Evolutionary conservation across 2,888 invertebrate genomes (phyloP), one percentile per base, ranked within the genome.

Genomic region (Trimorus sp.): DNA sequence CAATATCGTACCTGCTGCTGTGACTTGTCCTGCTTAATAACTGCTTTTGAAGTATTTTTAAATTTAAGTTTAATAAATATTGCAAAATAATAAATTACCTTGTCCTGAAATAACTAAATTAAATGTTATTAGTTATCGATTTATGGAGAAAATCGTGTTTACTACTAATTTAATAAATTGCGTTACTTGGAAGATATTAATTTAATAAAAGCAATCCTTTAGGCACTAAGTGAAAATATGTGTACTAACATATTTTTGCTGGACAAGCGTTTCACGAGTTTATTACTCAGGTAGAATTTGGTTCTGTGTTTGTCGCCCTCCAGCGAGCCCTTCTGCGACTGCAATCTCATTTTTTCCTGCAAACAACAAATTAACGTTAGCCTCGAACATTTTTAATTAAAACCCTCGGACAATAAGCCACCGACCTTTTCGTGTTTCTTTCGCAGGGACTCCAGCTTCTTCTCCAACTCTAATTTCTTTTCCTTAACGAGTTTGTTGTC

Each of bases 401-500:
- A 40, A 8, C 1, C 11, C 40, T 40, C 11, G 40, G 8, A 66
- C 15, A 58, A 71, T 62, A 37, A 54, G 26, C 40, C 15, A 62
- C 51, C 36, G 80, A 85, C 93, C 92, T 97, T 96, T 85, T 97
- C 97, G 88, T 96, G 95, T 87, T 97, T 97, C 89, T 96, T 95
- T 69, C 95, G 93, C 76, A 98, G 90, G 38, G 95, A 93, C 86
- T 98, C 97, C 73, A 98, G 91, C 89, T 98, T 98, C 89, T 98
- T 97, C 71, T 98, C 97, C 84, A 98, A 92, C 90, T 98, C 98
- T 0, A 94, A 89, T 54, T 95, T 94, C 89, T 97, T 97, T 87
- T 98, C 98, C 71, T 95, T 95, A 12, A 97, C 97, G 53, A 94
- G 90, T 92, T 98, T 98, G 89, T 95, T 94, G 6, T 96, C 95